phyloP scores from a whole-genome alignment of 2,113 vertebrate species.

The Odocoileus virginianus region DNA sequence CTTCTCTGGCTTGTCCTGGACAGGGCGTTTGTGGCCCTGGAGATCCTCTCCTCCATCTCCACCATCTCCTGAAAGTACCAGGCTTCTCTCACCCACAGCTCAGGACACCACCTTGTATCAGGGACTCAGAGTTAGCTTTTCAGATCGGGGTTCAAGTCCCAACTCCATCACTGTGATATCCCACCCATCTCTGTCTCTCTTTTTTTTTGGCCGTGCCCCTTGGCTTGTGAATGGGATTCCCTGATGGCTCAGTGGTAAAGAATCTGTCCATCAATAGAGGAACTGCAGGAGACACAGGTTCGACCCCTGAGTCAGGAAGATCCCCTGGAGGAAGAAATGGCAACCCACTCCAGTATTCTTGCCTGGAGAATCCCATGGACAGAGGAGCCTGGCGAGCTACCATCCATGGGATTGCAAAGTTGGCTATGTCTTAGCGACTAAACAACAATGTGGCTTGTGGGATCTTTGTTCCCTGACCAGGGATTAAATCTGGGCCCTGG shows the following conservation, averaged over 20 bases:
- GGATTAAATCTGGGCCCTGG: not conserved
- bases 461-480: not conserved
- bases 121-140: not conserved
- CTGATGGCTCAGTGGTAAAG: not conserved
- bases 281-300: not conserved
- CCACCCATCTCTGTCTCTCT: not conserved
- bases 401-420: not conserved
- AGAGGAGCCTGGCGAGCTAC: not conserved
- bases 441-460: not conserved
- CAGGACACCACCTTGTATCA: not conserved
- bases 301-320: not conserved
- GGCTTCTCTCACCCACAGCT: not conserved
- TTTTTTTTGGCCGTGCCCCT: not conserved
- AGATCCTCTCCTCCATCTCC: not conserved
- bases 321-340: not conserved
- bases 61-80: not conserved
- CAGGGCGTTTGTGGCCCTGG: not conserved
- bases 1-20: not conserved
- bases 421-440: not conserved
- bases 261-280: not conserved
- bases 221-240: not conserved
- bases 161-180: not conserved
- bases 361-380: not conserved
- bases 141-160: not conserved
- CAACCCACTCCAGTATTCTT: not conserved